Conservation (phyloP, 2,797 vertebrate genomes). For the Scyliorhinus canicula region DNA sequence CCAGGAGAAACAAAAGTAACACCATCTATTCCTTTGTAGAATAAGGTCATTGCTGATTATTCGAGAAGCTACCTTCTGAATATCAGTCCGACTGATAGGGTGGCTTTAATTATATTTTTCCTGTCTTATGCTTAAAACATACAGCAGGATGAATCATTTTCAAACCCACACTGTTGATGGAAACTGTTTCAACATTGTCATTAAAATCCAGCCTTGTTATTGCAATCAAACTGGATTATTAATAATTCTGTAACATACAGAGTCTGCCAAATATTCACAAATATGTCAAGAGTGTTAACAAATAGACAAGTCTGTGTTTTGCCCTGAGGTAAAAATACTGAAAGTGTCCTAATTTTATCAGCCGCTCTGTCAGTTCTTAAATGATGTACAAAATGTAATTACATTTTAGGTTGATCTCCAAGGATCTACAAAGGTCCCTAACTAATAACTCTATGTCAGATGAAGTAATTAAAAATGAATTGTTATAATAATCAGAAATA, state of each 20-base stretch:
- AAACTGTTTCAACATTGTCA: background rate
- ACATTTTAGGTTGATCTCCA: background rate
- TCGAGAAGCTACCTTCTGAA: background rate
- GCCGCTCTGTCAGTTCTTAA: background rate
- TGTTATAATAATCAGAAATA: background rate
- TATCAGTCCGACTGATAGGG: background rate
- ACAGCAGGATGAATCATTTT: slow-evolving; percentile 15
- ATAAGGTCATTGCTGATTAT: background rate
- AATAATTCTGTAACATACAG: background rate
- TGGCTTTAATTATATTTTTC: background rate
- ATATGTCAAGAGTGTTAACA: slow-evolving; percentile 15
- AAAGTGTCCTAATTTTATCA: slow-evolving; percentile 10
- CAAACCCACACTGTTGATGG: background rate
- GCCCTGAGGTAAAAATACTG: background rate
- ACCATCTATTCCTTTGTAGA: background rate
- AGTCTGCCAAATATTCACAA: slow-evolving; percentile 8
- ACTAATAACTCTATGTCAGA: background rate
- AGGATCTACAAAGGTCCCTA: background rate
- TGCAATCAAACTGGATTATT: slow-evolving; percentile 18
- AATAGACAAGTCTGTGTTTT: background rate
- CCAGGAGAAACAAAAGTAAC: background rate
- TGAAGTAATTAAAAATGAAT: slow-evolving; percentile 18
- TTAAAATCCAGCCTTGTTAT: background rate
- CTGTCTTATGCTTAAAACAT: background rate
- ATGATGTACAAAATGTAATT: slow-evolving; percentile 29